Evolutionary conservation across 2,888 invertebrate species (phyloP).

Genomic region (Oxytorus armatus): DNA sequence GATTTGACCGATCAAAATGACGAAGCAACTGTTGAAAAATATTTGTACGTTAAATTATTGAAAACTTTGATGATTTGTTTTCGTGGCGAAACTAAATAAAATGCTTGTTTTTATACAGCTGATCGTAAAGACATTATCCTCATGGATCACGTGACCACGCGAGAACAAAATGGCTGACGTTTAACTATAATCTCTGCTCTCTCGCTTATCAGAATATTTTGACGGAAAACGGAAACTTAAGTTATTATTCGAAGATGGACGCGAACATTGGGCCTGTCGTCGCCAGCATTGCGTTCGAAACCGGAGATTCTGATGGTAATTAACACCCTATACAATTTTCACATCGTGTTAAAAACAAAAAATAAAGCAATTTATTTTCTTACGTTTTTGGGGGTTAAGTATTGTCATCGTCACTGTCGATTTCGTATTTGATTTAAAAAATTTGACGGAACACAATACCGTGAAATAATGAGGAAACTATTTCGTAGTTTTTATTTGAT

Average conservation of each 20-base stretch:
- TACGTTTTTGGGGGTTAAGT: conserved; percentile 33
- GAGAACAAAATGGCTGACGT: conserved; percentile 35
- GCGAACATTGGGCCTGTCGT: conserved; percentile 32
- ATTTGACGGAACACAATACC: not conserved
- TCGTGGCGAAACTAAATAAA: not conserved
- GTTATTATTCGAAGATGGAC: conserved; percentile 31
- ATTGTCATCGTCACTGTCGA: not conserved
- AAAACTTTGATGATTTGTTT: not conserved
- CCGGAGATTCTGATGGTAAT: conserved; percentile 50
- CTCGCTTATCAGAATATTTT: not conserved
- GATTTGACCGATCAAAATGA: not conserved
- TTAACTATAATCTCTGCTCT: not conserved
- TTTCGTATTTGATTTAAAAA: not conserved
- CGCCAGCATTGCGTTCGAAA: no score
- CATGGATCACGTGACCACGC: conserved; percentile 23
- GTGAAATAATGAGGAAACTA: not conserved
- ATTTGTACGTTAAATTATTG: not conserved
- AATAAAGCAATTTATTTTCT: not conserved
- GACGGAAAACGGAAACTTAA: not conserved
- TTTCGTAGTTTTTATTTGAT: not conserved
- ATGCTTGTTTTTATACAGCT: conserved; percentile 36
- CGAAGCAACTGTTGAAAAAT: not conserved
- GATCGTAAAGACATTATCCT: conserved; percentile 24
- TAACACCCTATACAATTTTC: not conserved
- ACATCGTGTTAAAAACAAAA: not conserved